Conservation (phyloP, 2,113 vertebrate species). For the Festucalex cinctus region DNA sequence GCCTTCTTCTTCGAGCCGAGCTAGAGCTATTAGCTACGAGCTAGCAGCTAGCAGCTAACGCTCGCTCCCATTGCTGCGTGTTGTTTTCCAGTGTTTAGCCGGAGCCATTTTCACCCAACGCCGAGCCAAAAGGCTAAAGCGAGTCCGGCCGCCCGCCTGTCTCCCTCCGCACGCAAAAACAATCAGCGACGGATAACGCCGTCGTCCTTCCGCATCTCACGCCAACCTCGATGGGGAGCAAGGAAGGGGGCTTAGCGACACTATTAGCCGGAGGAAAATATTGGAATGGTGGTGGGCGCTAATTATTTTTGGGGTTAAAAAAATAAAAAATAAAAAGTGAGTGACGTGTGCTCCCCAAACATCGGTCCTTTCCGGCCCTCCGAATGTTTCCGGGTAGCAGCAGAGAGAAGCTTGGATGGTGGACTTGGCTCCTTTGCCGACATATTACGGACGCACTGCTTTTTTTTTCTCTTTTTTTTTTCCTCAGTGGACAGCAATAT, state of each 20-base stretch:
- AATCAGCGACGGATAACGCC: slow-evolving; percentile 31
- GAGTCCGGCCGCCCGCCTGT: slow-evolving; percentile 21
- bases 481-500: background rate
- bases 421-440: slow-evolving; percentile 7
- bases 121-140: slow-evolving; percentile 51
- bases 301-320: slow-evolving; percentile 57
- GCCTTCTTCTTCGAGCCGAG: slow-evolving; percentile 69
- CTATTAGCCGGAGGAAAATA: slow-evolving; percentile 56
- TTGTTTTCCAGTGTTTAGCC: slow-evolving; percentile 73
- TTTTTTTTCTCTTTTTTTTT: background rate
- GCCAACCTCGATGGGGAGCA: background rate
- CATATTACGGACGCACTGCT: background rate
- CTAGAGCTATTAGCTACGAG: slow-evolving; percentile 50
- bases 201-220: slow-evolving; percentile 9
- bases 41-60: slow-evolving; percentile 56
- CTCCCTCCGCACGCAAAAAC: slow-evolving; percentile 19
- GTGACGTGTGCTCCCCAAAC: slow-evolving; percentile 77
- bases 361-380: slow-evolving; percentile 74
- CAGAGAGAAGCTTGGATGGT: slow-evolving; percentile 43
- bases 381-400: slow-evolving; percentile 73
- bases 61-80: slow-evolving; percentile 71
- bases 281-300: slow-evolving; percentile 58
- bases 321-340: too few species aligned
- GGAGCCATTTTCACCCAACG: slow-evolving; percentile 70
- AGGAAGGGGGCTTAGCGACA: background rate